These are phyloP conservation scores for Trichonephila clavata DNA, from an alignment of 1,140 invertebrate genomes.

Conservation along the genomic window DNA sequence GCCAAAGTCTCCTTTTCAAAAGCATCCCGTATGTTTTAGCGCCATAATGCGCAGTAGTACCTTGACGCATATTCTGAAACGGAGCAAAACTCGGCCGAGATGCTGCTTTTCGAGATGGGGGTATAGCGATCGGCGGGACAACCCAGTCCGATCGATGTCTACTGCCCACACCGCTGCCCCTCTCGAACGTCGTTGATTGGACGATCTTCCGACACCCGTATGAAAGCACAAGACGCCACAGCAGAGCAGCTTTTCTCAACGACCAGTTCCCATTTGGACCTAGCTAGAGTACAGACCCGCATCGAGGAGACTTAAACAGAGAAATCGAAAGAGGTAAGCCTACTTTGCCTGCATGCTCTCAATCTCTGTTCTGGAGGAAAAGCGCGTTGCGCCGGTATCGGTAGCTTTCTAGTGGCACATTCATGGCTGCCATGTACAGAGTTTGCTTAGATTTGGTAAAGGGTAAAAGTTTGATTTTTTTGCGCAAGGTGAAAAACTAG, in stretches of 20 bases:
- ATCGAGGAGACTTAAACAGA: background rate
- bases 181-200: conserved; percentile 59
- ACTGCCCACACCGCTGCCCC: conserved; percentile 56
- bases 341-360: conserved; percentile 64
- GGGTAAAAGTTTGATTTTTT: conserved; percentile 41
- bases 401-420: background rate
- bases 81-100: conserved; percentile 74
- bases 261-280: conserved; percentile 70
- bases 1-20: conserved; percentile 76
- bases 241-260: conserved; percentile 18
- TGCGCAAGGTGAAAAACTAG: background rate
- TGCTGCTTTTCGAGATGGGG: conserved; percentile 55
- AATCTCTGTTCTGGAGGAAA: background rate
- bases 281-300: conserved; percentile 48
- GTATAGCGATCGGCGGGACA: conserved; percentile 72
- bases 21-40: conserved; percentile 75
- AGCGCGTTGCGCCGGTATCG: conserved; percentile 2
- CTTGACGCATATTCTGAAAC: conserved; percentile 73
- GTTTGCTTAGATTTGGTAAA: background rate
- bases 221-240: conserved; percentile 70
- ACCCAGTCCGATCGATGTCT: conserved; percentile 67
- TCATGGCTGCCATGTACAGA: conserved; percentile 24
- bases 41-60: conserved; percentile 74
- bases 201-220: conserved; percentile 68
- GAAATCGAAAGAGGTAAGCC: conserved; percentile 66